phyloP scores from a whole-genome alignment of 2,113 vertebrate genomes.

The Hyaena hyaena region DNA sequence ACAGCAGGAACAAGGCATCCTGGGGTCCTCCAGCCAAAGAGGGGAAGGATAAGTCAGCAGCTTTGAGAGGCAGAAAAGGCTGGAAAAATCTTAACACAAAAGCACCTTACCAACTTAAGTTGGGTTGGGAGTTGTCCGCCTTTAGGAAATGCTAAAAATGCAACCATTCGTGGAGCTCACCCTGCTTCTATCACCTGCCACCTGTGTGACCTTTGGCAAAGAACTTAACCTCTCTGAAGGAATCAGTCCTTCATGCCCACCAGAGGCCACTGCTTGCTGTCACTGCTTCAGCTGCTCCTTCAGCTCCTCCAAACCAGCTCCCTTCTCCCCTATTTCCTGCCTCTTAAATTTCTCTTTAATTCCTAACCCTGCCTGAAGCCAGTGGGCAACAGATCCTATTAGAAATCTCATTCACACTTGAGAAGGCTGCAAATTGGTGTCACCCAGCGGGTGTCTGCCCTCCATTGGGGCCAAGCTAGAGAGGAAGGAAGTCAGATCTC shows the following conservation, averaged over 20 bases:
- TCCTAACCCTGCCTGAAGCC: constrained; percentile 48
- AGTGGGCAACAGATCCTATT: constrained; percentile 74
- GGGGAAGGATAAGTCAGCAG: background rate
- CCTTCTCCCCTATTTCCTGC: background rate
- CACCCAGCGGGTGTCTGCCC: constrained; percentile 50
- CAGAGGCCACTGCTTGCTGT: background rate
- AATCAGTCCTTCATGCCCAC: background rate
- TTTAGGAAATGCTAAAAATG: background rate
- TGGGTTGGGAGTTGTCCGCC: background rate
- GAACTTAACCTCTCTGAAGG: constrained; percentile 17
- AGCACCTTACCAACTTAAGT: background rate
- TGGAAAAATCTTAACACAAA: background rate
- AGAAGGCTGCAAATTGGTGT: constrained; percentile 81
- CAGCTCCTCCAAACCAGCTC: background rate
- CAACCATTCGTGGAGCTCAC: background rate
- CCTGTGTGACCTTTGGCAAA: background rate
- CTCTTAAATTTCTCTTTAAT: background rate
- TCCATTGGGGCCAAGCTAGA: background rate
- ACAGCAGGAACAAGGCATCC: background rate
- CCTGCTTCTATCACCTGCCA: background rate
- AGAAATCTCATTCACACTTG: constrained; percentile 84
- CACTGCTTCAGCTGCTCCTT: background rate
- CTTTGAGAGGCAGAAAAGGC: background rate
- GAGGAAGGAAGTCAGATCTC: background rate
- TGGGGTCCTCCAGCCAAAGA: background rate